A percentile compares a stretch with the other conserved stretches of the same genome.
Evolutionary conservation across 2,888 invertebrate genomes (phyloP).

Genomic region (Synanthedon formicaeformis): DNA sequence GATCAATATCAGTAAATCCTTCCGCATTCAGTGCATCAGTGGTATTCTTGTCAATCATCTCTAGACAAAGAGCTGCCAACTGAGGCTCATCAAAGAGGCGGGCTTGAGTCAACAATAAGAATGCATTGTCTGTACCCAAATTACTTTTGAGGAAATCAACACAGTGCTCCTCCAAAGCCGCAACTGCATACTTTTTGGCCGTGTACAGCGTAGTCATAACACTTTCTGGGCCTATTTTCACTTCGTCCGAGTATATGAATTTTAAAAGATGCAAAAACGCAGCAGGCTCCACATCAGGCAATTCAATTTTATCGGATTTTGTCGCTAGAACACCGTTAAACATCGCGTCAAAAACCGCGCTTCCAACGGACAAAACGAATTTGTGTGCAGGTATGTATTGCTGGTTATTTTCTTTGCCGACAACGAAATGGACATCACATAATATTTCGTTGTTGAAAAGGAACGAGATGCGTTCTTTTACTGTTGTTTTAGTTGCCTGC

Average conservation of each 20-base stretch:
- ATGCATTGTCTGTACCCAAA: constrained; percentile 85
- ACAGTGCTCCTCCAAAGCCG: constrained; percentile 84
- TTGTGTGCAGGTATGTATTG: constrained; percentile 83
- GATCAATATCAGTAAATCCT: constrained; percentile 85
- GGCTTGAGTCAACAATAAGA: constrained; percentile 82
- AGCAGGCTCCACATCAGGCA: constrained; percentile 86
- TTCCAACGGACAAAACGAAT: constrained; percentile 84
- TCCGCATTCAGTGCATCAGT: constrained; percentile 83
- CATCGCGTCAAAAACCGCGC: constrained; percentile 89
- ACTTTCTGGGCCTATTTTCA: constrained; percentile 84
- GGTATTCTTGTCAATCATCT: constrained; percentile 87
- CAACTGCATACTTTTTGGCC: constrained; percentile 89
- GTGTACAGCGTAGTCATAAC: constrained; percentile 90
- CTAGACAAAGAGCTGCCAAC: constrained; percentile 82
- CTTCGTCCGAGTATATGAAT: constrained; percentile 84
- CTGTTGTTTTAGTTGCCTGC: constrained; percentile 81
- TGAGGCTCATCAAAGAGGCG: constrained; percentile 86
- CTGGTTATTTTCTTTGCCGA: constrained; percentile 77
- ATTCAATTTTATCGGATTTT: constrained; percentile 77
- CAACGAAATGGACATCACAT: constrained; percentile 81
- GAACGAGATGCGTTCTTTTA: constrained; percentile 80
- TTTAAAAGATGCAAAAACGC: constrained; percentile 81
- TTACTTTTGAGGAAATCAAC: constrained; percentile 82
- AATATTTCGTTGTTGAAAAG: constrained; percentile 63
- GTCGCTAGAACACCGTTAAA: constrained; percentile 83